Base-by-base conservation (phyloP, 2,797 vertebrate genomes). In the Chanos chanos region DNA sequence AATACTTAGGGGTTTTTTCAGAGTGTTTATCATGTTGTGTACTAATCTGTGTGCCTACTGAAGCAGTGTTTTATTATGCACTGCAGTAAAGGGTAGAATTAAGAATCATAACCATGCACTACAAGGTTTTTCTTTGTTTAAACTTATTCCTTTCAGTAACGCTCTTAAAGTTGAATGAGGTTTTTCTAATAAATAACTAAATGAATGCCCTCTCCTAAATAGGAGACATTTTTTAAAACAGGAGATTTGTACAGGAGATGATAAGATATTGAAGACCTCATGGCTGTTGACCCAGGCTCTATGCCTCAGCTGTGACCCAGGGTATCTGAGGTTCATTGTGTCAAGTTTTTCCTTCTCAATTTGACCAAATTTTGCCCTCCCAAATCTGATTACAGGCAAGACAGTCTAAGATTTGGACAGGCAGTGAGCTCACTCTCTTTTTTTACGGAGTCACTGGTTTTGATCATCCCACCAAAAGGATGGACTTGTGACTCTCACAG, bases 301-400 rank as follows among this genome's bases (percentile, higher is more conserved):
- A 31, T 64, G 44, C 37, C 16, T 58, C 57, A 53, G 40, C 63
- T 65, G 54, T 37, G 53, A 53, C 40, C 49, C 22, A 37, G 39
- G 47, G 34, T 33, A 50, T 58, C 41, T 40, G 40, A 58, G 30
- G 33, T 49, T 34, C 51, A 61, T 61, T 53, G 64, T 68, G 51
- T 57, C 48, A 22, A 30, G 19, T 12, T 44, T 15, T 31, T 36
- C 45, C 39, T 57, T 25, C 45, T 52, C 25, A 57, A 52, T 40
- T 9, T 24, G 31, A 21, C 45, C 21, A 31, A 49, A 30, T 61
- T 51, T 65, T 34, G 56, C 51, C 55, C 3, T 15, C 31, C 48
- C 31, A 64, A 71, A 71, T 68, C n/a, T n/a, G 60, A 74, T 71
- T 68, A 66, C 64, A 70, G 60, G 37, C 64, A 54, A 31, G 41